phyloP scores from a whole-genome alignment of 64 coral and sea anemone species.

The Dendrophyllia cribrosa region DNA sequence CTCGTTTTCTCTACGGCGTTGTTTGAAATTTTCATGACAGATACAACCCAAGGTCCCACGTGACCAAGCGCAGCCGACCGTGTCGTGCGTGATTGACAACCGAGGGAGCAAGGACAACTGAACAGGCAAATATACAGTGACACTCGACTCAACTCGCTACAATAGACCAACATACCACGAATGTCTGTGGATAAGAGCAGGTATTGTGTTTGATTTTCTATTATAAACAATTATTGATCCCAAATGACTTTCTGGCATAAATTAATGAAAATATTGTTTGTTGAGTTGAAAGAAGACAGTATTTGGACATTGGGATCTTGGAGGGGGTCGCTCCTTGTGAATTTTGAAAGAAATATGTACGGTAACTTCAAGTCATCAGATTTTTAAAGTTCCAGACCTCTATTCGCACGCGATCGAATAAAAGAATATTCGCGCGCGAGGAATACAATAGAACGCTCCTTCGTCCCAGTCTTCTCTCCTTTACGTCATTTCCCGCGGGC shows the following conservation, averaged over 20 bases:
- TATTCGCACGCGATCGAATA: not conserved
- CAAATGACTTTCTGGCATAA: constrained; percentile 18
- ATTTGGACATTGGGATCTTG: constrained; percentile 24
- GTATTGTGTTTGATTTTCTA: constrained; percentile 35
- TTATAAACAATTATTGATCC: constrained; percentile 31
- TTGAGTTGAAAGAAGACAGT: not conserved
- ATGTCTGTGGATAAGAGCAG: not conserved
- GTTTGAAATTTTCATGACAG: constrained; percentile 16
- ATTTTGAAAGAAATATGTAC: not conserved
- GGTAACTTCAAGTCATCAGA: not conserved
- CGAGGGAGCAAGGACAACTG: not conserved
- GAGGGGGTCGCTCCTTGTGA: constrained; percentile 34
- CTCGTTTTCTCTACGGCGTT: not conserved
- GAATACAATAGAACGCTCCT: not conserved
- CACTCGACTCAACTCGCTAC: not conserved
- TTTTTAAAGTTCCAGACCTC: constrained; percentile 8
- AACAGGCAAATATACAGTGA: not conserved
- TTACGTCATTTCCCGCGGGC: no score
- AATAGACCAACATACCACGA: constrained; percentile 22
- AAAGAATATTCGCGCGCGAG: not conserved
- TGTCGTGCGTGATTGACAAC: no score
- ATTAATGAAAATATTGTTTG: constrained; percentile 25
- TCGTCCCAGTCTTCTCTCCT: not conserved
- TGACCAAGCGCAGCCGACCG: not conserved
- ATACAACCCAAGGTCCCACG: not conserved